Evolutionary conservation across 2,113 vertebrate genomes (phyloP), one percentile per base, ranked within the genome.

Genomic region (Datnioides undecimradiatus): DNA sequence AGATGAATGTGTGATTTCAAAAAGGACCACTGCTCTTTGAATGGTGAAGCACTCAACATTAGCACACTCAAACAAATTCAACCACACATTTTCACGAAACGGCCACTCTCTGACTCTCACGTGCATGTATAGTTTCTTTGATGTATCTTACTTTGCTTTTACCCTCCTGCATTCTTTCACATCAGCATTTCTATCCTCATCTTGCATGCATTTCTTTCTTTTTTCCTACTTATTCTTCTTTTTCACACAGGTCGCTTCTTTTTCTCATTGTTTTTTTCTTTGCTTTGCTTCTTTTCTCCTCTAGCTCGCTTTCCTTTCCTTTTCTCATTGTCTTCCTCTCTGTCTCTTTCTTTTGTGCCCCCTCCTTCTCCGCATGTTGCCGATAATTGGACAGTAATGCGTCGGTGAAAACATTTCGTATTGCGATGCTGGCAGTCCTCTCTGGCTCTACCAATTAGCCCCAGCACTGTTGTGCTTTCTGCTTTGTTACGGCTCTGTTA

Each of bases 381-480:
- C 12, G 17, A 89, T 91, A 91, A 91, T 89, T 89, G 80, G 87
- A 78, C 80, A 65, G 73, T 89, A 86, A 89, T 85, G 69, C 49
- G 21, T 45, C 51, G 79, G 71, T 82, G 76, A 91, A 89, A 92
- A 88, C 86, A 85, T 88, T 81, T 86, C 29, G 57, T 48, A 70
- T 76, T 68, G 73, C 51, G 49, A 83, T 49, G 51, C 73, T 83
- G 79, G 80, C 81, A 68, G 63, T 85, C 79, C 73, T 90, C 74
- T 80, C 78, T 81, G 83, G 80, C 80, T 84, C 82, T n/a, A 46
- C 90, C 90, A 92, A 92, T 92, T 92, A 92, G 86, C 84, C 72
- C 62, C n/a, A 12, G 72, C 79, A 55, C 85, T 80, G 84, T 82
- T 84, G 81, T 84, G 85, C 76, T 82, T 65, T 76, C 82, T 77